A percentile compares a stretch with the other conserved stretches of the same genome.
These are phyloP conservation scores for Proctacanthus coquilletti DNA, from an alignment of 1,140 invertebrate species.

Conservation along the genomic window DNA sequence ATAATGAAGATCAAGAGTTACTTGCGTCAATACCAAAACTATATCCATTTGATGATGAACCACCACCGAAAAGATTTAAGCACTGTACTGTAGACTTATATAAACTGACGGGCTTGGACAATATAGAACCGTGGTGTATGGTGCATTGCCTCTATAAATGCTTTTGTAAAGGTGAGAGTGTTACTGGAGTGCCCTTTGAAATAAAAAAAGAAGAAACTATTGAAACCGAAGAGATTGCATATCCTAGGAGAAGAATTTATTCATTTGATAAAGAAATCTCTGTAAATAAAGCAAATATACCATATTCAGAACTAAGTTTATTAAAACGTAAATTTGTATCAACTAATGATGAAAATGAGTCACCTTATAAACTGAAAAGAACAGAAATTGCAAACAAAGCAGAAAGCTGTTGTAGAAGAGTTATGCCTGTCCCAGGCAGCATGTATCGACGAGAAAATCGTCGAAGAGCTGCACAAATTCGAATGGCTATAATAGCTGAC, in stretches of 20 bases:
- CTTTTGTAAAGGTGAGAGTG: constrained; percentile 18
- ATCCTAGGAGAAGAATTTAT: constrained; percentile 12
- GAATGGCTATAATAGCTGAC: neutral
- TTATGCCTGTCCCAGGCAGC: neutral
- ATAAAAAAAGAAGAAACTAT: constrained; percentile 17
- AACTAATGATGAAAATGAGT: neutral
- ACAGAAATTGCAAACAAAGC: constrained; percentile 2
- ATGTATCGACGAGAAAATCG: neutral
- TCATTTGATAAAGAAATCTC: constrained; percentile 16
- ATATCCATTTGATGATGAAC: neutral
- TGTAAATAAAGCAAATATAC: neutral
- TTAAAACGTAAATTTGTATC: neutral
- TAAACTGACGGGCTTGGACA: constrained; percentile 14
- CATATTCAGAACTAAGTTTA: neutral
- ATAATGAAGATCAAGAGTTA: constrained; percentile 1
- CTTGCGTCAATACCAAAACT: neutral
- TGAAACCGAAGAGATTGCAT: neutral
- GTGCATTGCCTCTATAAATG: constrained; percentile 27
- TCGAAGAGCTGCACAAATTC: neutral
- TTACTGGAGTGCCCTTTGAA: constrained; percentile 17
- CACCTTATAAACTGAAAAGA: neutral
- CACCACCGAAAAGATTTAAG: constrained; percentile 12
- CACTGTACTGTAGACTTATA: constrained; percentile 19
- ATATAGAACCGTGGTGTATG: constrained; percentile 25
- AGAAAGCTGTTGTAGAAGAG: no score